These are phyloP conservation scores for Ataeniobius toweri DNA, from an alignment of 2,797 vertebrate genomes.

Conservation along the genomic window DNA sequence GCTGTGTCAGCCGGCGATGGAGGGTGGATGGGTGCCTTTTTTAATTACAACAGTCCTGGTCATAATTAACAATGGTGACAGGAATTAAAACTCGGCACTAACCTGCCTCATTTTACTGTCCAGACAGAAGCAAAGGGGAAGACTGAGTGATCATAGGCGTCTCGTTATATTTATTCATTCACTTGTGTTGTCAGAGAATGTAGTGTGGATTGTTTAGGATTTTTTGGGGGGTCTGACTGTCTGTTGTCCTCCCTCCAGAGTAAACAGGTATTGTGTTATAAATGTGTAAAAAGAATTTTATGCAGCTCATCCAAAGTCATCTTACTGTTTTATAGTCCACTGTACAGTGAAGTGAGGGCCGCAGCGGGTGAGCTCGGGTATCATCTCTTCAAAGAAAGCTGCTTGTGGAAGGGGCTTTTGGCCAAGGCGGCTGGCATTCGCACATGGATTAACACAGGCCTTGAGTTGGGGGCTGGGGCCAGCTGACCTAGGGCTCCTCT, in stretches of 20 bases:
- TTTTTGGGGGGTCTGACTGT: constrained; percentile 51
- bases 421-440: constrained; percentile 82
- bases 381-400: constrained; percentile 83
- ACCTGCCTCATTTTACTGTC: constrained; percentile 79
- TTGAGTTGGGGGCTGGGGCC: constrained; percentile 72
- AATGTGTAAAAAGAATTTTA: constrained; percentile 60
- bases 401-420: constrained; percentile 72
- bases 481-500: constrained; percentile 83
- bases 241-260: constrained; percentile 44
- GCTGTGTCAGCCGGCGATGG: constrained; percentile 66
- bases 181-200: constrained; percentile 30
- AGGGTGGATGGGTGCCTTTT: constrained; percentile 81
- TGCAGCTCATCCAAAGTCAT: constrained; percentile 63
- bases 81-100: constrained; percentile 83
- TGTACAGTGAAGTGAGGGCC: constrained; percentile 57
- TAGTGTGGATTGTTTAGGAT: constrained; percentile 41
- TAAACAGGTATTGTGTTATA: constrained; percentile 68
- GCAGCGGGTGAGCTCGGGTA: constrained; percentile 74
- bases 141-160: constrained; percentile 55
- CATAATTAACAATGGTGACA: constrained; percentile 88
- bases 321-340: constrained; percentile 68
- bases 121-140: constrained; percentile 60
- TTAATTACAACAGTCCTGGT: constrained; percentile 83
- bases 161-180: constrained; percentile 46
- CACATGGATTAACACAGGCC: constrained; percentile 80